Evolutionary conservation across 2,888 invertebrate genomes (phyloP).

Genomic region (Lasius fuliginosus): DNA sequence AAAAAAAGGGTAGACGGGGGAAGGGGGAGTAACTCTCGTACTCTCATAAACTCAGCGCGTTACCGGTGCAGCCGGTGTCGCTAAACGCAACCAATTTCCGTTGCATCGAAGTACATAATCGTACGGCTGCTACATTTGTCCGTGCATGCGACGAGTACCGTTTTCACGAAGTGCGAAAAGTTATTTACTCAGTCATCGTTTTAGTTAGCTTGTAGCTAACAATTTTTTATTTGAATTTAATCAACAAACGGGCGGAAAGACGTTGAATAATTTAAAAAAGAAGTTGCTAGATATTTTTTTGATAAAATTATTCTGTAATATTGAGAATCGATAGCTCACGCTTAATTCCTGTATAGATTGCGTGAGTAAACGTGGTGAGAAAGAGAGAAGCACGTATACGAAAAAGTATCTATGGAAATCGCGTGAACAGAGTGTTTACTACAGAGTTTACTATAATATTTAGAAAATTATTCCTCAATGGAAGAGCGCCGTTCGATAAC

Average conservation of each 20-base stretch:
- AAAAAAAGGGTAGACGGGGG: slow-evolving; percentile 57
- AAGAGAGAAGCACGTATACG: background rate
- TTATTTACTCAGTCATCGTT: background rate
- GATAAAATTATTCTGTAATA: background rate
- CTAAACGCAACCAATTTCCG: background rate
- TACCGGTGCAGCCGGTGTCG: slow-evolving; percentile 3
- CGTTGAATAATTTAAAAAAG: background rate
- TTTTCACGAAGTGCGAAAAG: background rate
- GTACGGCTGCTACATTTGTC: background rate
- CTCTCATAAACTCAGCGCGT: slow-evolving; percentile 18
- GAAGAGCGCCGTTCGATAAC: slow-evolving; percentile 56
- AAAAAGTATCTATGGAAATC: background rate
- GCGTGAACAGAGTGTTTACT: background rate
- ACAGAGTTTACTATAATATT: slow-evolving; percentile 7
- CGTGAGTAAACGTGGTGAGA: background rate
- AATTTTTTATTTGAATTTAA: background rate
- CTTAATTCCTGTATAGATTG: background rate
- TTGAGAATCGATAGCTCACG: background rate
- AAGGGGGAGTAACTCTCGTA: slow-evolving; percentile 42
- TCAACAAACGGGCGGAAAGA: too few relatives aligned
- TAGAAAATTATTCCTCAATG: slow-evolving; percentile 64
- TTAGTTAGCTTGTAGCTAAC: background rate
- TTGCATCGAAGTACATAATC: slow-evolving; percentile 15
- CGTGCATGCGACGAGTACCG: background rate
- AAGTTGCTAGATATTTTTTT: too few relatives aligned